These are phyloP conservation scores for Myotis pilosus DNA, from an alignment of 2,797 vertebrate genomes.

Conservation along the genomic window DNA sequence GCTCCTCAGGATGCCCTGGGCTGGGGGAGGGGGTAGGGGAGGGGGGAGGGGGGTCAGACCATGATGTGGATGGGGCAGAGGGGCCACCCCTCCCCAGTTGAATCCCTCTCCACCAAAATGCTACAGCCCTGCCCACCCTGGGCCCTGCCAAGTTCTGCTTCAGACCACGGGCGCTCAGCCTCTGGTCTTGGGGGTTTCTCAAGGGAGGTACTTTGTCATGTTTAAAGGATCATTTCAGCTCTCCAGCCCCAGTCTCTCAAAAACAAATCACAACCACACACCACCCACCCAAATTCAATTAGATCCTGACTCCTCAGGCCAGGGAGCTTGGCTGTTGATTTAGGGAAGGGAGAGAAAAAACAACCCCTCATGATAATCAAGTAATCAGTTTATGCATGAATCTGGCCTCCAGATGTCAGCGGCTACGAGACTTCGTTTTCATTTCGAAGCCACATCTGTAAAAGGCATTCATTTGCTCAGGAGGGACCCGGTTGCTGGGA, in stretches of 20 bases:
- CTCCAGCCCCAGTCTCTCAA: background rate
- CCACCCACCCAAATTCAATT: slow-evolving; percentile 70
- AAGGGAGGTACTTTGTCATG: slow-evolving; percentile 1
- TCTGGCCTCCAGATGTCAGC: slow-evolving; percentile 89
- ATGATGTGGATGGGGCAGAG: fast-evolving
- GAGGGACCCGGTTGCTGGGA: slow-evolving; percentile 64
- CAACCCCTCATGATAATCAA: slow-evolving; percentile 76
- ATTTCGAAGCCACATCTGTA: slow-evolving; percentile 84
- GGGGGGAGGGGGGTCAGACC: background rate
- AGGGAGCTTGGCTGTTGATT: slow-evolving; percentile 68
- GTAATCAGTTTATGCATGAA: slow-evolving; percentile 83
- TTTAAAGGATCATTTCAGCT: slow-evolving; percentile 34
- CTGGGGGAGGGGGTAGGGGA: background rate
- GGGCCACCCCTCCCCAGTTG: fast-evolving
- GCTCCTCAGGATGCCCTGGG: background rate
- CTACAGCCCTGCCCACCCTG: fast-evolving
- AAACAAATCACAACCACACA: slow-evolving; percentile 69
- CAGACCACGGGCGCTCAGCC: background rate
- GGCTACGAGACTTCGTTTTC: slow-evolving; percentile 81
- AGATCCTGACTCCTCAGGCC: slow-evolving; percentile 72
- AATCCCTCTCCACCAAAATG: background rate
- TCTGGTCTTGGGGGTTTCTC: background rate
- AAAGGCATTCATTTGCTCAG: slow-evolving; percentile 79
- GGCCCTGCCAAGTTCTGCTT: background rate
- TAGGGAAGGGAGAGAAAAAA: slow-evolving; percentile 62